phyloP scores from a whole-genome alignment of 2,113 vertebrate species.

The Bos indicus region DNA sequence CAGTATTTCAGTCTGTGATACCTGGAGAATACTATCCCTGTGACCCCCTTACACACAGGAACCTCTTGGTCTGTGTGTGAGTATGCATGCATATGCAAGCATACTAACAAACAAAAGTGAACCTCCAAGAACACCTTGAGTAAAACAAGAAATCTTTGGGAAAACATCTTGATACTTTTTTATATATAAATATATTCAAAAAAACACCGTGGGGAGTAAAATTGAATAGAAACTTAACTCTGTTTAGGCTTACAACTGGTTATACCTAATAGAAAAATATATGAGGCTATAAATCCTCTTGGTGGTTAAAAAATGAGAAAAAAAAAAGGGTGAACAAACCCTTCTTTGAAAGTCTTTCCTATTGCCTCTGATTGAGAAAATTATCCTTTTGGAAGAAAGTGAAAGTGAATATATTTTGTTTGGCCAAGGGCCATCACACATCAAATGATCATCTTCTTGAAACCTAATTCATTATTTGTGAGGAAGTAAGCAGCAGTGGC shows the following conservation, averaged over 20 bases:
- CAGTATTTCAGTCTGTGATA: not conserved
- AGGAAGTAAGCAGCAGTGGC: conserved; percentile 47
- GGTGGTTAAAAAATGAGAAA: conserved; percentile 62
- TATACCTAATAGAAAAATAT: conserved; percentile 49
- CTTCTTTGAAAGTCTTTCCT: conserved; percentile 56
- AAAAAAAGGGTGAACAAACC: conserved; percentile 55
- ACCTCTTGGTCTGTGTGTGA: not conserved
- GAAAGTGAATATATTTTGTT: conserved; percentile 61
- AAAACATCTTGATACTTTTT: not conserved
- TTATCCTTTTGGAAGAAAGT: conserved; percentile 47
- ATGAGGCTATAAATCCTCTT: conserved; percentile 44
- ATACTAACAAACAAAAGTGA: not conserved
- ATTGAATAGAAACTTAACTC: conserved; percentile 24
- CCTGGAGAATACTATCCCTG: not conserved
- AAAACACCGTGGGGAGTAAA: not conserved
- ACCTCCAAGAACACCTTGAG: not conserved
- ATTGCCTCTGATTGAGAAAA: conserved; percentile 53
- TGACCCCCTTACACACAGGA: not conserved
- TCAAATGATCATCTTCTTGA: conserved; percentile 62
- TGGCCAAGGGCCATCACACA: conserved; percentile 51
- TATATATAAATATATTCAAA: not conserved
- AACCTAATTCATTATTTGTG: conserved; percentile 65
- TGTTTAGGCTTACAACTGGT: conserved; percentile 36
- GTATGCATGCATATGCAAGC: not conserved
- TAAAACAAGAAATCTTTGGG: conserved; percentile 24